A percentile compares a stretch with the other conserved stretches of the same genome.
phyloP scores from a whole-genome alignment of 2,113 vertebrate species.

The Callopanchax toddi region DNA sequence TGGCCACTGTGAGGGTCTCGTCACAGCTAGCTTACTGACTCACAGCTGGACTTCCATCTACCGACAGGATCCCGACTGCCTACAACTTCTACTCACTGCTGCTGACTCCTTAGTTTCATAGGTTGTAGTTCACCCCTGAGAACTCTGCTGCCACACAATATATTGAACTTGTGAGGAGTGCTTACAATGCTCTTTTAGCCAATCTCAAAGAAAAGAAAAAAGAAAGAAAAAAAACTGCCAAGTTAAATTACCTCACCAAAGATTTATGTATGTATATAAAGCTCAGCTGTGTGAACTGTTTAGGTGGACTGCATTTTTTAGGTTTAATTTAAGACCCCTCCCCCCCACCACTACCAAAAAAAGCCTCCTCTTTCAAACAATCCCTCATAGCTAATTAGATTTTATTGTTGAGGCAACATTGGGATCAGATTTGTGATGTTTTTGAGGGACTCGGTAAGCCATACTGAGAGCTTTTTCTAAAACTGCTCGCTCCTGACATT shows the following conservation, averaged over 20 bases:
- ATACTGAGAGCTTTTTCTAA: conserved; percentile 11
- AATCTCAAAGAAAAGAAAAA: conserved; percentile 32
- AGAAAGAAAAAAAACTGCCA: conserved; percentile 52
- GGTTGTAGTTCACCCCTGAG: conserved; percentile 76
- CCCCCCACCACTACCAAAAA: too few relatives aligned
- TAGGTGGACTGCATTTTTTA: conserved; percentile 34
- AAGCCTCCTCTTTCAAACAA: conserved; percentile 30
- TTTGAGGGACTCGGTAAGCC: conserved; percentile 29
- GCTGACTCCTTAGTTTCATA: conserved; percentile 75
- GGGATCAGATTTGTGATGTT: conserved; percentile 35
- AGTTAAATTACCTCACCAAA: conserved; percentile 65
- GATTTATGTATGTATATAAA: conserved; percentile 59
- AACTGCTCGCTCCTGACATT: conserved; percentile 10
- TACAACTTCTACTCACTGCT: conserved; percentile 59
- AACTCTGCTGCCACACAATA: conserved; percentile 68
- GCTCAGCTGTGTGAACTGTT: conserved; percentile 34
- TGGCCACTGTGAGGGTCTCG: conserved; percentile 72
- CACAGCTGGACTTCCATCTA: conserved; percentile 71
- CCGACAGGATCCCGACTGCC: conserved; percentile 56
- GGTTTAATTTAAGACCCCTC: conserved; percentile 52
- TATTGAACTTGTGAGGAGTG: conserved; percentile 62
- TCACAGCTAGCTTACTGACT: conserved; percentile 70
- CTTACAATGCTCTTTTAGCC: conserved; percentile 70
- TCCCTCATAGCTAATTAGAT: conserved; percentile 42
- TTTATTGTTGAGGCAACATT: conserved; percentile 37